Evolutionary conservation across 2,888 invertebrate genomes (phyloP).

Genomic region (Drosophila dives): DNA sequence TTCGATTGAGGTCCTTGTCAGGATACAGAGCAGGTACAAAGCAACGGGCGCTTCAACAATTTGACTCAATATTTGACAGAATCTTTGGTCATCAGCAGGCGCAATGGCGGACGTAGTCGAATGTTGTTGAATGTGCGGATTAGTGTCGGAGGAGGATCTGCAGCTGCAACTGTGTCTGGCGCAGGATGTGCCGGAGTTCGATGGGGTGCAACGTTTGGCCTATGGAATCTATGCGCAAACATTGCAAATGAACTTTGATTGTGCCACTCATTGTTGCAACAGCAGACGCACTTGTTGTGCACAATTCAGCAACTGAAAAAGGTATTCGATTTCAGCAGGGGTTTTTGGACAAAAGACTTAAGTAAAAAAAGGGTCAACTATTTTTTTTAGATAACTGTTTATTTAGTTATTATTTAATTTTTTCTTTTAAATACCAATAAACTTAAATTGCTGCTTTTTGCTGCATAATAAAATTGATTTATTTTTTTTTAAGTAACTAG

Average conservation of each 20-base stretch:
- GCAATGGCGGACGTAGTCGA: conserved; percentile 5
- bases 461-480: background rate
- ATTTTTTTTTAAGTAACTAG: no score
- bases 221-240: conserved; percentile 65
- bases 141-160: background rate
- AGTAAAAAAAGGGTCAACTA: background rate
- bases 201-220: conserved; percentile 57
- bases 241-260: conserved; percentile 72
- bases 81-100: conserved; percentile 39
- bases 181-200: conserved; percentile 35
- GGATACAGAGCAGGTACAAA: conserved; percentile 2
- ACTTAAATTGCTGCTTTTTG: background rate
- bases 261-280: conserved; percentile 48
- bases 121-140: conserved; percentile 31
- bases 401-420: background rate
- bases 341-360: background rate
- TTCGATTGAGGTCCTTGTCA: conserved; percentile 1
- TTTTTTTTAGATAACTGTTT: background rate
- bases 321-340: background rate
- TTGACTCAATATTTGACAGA: conserved; percentile 41
- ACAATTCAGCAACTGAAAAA: conserved; percentile 7
- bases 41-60: conserved; percentile 8
- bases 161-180: background rate
- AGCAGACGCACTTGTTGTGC: conserved; percentile 14
- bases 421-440: background rate